Evolutionary conservation across 1,140 invertebrate species (phyloP), one percentile per base, ranked within the genome.

Genomic region (Cherax quadricarinatus): DNA sequence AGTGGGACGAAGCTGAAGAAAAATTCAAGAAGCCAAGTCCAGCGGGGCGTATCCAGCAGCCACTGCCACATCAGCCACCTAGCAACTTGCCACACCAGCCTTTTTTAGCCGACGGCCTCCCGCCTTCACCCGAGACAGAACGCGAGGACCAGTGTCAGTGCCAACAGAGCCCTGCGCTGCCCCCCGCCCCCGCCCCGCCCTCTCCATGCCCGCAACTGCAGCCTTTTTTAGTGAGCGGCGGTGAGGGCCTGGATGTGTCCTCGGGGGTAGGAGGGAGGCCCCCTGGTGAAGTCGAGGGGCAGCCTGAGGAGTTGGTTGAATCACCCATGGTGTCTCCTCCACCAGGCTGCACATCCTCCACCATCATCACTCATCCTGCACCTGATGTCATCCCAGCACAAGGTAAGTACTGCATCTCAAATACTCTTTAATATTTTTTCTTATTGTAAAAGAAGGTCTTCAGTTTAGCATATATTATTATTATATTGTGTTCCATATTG

Each of bases 61-160:
- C 81, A 79, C 66, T 78, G 60, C 57, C 86, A 81, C 73, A 92
- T 49, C 49, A 62, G 30, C 70, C 70, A 41, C 82, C 73, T 70
- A 84, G 91, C 75, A 78, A 89, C n/a, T 70, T 85, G 21, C 66
- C 75, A 88, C 80, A 92, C 49, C 94, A 95, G 95, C 95, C 95
- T 96, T 96, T 96, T 96, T 96, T 96, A 96, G 95, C 94, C 94
- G 95, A 95, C 94, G 95, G 96, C 95, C 95, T 96, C 95, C 95
- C 95, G 95, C 93, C 93, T 93, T 94, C 96, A 84, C 96, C 96
- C 95, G 97, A 97, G 94, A 96, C 98, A 93, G 97, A 98, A 95
- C 96, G 97, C 94, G 97, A 98, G 95, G 98, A 97, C 93, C 96
- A 98, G 93, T 96, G 97, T 60, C 97, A 98, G 94, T 98, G 97